Evolutionary conservation across 64 coral and sea anemone species (phyloP), one percentile per base, ranked within the genome.

Genomic region (Porites lutea): DNA sequence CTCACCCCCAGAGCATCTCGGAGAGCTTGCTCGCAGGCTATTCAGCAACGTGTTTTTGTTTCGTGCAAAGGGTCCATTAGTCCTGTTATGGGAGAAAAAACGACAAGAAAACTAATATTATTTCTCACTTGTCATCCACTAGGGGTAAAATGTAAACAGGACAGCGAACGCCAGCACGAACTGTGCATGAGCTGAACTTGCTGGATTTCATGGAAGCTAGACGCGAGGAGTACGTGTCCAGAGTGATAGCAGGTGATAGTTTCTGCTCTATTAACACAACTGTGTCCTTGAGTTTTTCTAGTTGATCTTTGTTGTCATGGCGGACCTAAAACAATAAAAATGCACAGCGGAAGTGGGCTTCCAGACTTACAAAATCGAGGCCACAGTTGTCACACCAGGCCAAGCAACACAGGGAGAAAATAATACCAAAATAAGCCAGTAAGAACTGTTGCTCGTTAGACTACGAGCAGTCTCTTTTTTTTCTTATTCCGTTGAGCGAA

Each of bases 261-360:
- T 98, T 98, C 65, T 86, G 94, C 49, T 98, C 96, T 77, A 98
- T 90, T 48, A 93, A 77, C 13, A 95, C 87, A 14, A 95, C 70
- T 72, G 93, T 95, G 63, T 93, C 91, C 74, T 83, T 86, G 46
- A 98, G 76, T 61, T 93, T 93, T 74, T 98, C 96, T 19, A 98
- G 90, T 71, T 98, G 93, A 23, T 98, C 96, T 15, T 93, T 98
- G 81, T 90, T 95, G 50, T 98, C 96, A 60, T 98, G 96, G 14
- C 96, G 96, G 71, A 98, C 90, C 96, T 98, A 65, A 52, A 69
- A 70, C 37, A 19, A 7, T 37, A 57, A 53, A 49, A 12, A 46
- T 62, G 19, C 10, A 75, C 13, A 71, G 23, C 13, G 37, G 65
- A 0, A 59, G 50, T 37, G 27, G 27, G 27, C 27, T 0, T 37